Conservation (phyloP, 2,113 vertebrate species). For the Cryptomyrus ogoouensis region DNA sequence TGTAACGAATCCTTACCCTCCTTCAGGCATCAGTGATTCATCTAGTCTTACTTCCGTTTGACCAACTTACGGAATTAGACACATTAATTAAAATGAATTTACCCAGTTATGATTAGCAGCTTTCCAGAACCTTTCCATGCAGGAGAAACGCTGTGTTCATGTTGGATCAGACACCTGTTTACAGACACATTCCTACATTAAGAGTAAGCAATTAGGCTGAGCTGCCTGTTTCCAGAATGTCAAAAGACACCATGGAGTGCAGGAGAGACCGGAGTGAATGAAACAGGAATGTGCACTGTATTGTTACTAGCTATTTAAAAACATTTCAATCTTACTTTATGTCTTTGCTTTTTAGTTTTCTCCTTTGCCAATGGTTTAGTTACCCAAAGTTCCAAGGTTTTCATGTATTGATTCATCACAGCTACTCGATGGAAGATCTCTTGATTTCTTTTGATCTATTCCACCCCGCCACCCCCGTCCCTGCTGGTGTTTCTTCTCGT, state of each 20-base stretch:
- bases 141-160: neutral
- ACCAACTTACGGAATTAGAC: neutral
- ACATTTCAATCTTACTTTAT: neutral
- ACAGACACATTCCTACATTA: neutral
- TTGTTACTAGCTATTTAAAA: neutral
- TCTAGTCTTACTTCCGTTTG: neutral
- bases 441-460: slow-evolving; percentile 21
- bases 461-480: neutral
- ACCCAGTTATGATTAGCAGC: neutral
- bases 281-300: neutral
- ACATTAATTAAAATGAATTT: neutral
- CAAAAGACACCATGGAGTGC: neutral
- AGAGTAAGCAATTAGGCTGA: neutral
- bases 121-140: neutral
- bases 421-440: neutral
- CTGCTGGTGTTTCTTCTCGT: slow-evolving; percentile 29
- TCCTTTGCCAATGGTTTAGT: neutral
- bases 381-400: neutral
- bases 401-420: neutral
- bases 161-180: neutral
- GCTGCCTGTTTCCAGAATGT: neutral
- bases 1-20: neutral
- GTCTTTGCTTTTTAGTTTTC: neutral
- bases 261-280: neutral
- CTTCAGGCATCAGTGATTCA: neutral